Conservation (phyloP, 2,888 invertebrate species). For the Oligia strigilis region DNA sequence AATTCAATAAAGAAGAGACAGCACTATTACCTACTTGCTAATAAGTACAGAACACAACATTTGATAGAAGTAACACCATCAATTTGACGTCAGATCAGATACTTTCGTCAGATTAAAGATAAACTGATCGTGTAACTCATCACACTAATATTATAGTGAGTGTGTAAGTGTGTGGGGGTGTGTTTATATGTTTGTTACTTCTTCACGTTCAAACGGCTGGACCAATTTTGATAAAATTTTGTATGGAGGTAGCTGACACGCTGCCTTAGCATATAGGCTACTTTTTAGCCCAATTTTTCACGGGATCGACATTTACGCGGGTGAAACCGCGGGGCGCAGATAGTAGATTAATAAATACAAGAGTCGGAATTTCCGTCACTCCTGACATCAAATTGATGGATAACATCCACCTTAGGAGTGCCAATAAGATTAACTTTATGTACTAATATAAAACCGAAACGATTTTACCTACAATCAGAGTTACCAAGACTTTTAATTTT, state of each 20-base stretch:
- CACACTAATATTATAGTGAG: no score
- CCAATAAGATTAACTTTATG: background rate
- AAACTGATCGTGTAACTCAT: background rate
- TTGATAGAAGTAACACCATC: background rate
- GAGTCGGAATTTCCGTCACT: background rate
- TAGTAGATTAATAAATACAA: background rate
- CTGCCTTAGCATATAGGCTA: no score
- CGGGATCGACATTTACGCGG: no score
- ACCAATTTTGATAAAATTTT: no score
- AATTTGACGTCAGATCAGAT: background rate
- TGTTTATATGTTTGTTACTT: no score
- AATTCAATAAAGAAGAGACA: constrained; percentile 11
- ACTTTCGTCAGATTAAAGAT: background rate
- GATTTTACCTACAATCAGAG: background rate
- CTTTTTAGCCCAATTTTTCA: no score
- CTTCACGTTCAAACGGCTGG: no score
- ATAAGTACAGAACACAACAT: constrained; percentile 28
- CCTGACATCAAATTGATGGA: background rate
- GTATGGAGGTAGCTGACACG: no score
- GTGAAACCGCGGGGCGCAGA: no score
- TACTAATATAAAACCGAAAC: constrained; percentile 2
- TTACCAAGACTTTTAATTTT: constrained; percentile 9
- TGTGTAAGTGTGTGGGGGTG: no score
- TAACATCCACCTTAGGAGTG: background rate
- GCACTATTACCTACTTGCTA: constrained; percentile 3